Conservation (phyloP, 1,140 invertebrate genomes). For the Drosophila ogumai region DNA sequence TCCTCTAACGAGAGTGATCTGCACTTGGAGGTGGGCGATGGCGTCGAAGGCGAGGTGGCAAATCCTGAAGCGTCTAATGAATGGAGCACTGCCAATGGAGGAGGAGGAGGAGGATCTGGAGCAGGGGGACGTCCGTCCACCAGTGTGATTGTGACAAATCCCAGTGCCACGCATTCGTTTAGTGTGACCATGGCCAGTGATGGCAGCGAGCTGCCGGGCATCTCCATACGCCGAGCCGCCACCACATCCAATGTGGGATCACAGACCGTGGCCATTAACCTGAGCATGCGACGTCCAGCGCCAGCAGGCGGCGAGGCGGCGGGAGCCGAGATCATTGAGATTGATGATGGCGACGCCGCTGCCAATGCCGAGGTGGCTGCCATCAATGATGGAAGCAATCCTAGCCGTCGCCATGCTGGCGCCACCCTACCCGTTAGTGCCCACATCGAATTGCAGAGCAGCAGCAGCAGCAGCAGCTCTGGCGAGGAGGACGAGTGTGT, state of each 20-base stretch:
- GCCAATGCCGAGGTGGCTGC: constrained; percentile 74
- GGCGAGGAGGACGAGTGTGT: constrained; percentile 76
- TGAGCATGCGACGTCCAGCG: constrained; percentile 69
- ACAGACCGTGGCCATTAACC: constrained; percentile 72
- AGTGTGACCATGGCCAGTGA: constrained; percentile 71
- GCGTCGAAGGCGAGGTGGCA: constrained; percentile 19
- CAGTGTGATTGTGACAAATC: constrained; percentile 76
- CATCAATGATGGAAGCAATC: constrained; percentile 61
- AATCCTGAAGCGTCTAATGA: constrained; percentile 37
- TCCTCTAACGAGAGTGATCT: constrained; percentile 52
- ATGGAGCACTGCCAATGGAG: constrained; percentile 22
- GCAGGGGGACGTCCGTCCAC: constrained; percentile 50
- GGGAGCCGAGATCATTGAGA: constrained; percentile 59
- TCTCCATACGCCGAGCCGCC: constrained; percentile 60
- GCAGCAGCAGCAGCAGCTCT: constrained; percentile 67
- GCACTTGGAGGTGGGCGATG: constrained; percentile 31
- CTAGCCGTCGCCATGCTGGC: constrained; percentile 58
- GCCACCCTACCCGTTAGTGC: constrained; percentile 65
- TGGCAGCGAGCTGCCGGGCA: constrained; percentile 70
- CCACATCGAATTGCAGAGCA: constrained; percentile 76
- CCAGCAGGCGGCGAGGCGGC: constrained; percentile 36
- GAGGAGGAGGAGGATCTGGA: neutral
- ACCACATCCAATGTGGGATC: constrained; percentile 71
- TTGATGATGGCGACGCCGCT: constrained; percentile 70
- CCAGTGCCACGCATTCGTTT: constrained; percentile 71